Percentiles rank a stretch among this genome's conserved stretches.
Evolutionary conservation across 2,797 vertebrate species (phyloP).

Genomic region (Gallirallus australis): DNA sequence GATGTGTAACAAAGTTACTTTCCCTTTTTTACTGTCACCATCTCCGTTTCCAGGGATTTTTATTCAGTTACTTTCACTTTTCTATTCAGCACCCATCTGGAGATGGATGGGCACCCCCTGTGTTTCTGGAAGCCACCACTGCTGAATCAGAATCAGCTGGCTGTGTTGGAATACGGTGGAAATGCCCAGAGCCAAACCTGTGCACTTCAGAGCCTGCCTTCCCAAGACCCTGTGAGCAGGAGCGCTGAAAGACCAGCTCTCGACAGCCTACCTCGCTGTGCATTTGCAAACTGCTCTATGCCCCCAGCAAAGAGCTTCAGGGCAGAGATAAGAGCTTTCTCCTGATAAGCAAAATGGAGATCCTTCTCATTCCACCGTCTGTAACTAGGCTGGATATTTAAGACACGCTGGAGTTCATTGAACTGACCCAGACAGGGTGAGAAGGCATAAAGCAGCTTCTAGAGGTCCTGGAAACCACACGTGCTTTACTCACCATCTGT

Average conservation of each 20-base stretch:
- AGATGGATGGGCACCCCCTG: conserved; percentile 30
- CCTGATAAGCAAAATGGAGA: background rate
- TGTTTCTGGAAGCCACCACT: conserved; percentile 19
- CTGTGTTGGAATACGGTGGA: background rate
- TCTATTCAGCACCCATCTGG: conserved; percentile 33
- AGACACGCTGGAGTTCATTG: background rate
- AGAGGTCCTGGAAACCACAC: background rate
- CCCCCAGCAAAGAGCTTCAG: background rate
- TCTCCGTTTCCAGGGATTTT: conserved; percentile 46
- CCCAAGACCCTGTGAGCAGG: background rate
- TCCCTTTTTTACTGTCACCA: conserved; percentile 29
- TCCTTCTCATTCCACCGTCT: background rate
- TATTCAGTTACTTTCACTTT: conserved; percentile 62
- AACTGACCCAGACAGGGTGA: background rate
- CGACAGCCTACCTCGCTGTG: background rate
- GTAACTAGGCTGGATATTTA: background rate
- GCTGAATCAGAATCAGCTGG: conserved; percentile 20
- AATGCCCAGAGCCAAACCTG: background rate
- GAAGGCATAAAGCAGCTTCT: background rate
- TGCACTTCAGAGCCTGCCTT: background rate
- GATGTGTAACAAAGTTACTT: conserved; percentile 60
- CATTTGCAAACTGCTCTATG: background rate
- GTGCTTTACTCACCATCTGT: background rate
- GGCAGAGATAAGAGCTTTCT: background rate
- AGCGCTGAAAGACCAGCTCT: background rate